Evolutionary conservation across 2,888 invertebrate species (phyloP).

Genomic region (Colletes collaris): DNA sequence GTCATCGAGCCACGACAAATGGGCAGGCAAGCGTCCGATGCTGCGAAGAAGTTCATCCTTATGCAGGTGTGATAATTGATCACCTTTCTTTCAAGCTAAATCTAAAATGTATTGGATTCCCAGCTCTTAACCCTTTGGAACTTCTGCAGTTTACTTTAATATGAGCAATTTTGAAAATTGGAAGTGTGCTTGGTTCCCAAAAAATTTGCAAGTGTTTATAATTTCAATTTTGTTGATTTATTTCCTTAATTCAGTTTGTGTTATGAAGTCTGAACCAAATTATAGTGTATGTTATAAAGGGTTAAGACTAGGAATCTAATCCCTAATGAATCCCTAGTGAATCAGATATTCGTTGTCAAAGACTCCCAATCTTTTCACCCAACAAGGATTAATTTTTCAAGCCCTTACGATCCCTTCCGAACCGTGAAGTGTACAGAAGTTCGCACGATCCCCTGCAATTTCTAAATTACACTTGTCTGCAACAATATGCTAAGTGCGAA

Average conservation of each 20-base stretch:
- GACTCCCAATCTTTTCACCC: no score
- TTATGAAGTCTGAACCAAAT: no score
- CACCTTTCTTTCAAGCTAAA: neutral
- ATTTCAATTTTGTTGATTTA: no score
- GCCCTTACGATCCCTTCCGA: neutral
- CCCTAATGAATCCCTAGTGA: neutral
- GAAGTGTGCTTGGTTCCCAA: no score
- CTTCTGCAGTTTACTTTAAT: no score
- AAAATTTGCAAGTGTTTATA: no score
- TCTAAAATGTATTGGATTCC: neutral
- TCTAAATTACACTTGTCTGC: neutral
- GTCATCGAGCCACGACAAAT: slow-evolving; percentile 94
- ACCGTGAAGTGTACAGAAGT: neutral
- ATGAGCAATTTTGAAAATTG: no score
- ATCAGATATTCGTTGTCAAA: no score
- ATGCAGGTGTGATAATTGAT: slow-evolving; percentile 86
- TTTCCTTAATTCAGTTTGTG: no score
- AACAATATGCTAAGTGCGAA: neutral
- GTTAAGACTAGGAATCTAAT: neutral
- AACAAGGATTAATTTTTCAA: neutral
- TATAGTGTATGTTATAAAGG: no score
- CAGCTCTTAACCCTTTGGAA: no score
- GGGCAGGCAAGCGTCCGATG: slow-evolving; percentile 93
- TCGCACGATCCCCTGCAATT: neutral
- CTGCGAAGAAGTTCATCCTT: slow-evolving; percentile 93